phyloP scores from a whole-genome alignment of 2,113 vertebrate genomes.

The Malurus elegans region DNA sequence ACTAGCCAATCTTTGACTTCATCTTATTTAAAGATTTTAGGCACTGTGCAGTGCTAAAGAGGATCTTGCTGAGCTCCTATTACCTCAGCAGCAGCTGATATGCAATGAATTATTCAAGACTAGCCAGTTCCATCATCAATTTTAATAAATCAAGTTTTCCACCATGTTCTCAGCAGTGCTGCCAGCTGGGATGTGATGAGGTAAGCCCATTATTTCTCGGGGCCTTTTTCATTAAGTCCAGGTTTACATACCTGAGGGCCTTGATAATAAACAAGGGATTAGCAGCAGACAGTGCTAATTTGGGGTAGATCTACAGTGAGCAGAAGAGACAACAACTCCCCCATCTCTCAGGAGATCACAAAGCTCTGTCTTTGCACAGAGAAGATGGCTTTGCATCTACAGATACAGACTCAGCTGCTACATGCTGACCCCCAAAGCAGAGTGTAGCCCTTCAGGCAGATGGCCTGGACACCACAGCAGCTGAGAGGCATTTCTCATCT shows the following conservation, averaged over 20 bases:
- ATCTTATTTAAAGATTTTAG: slow-evolving; percentile 45
- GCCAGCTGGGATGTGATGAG: slow-evolving; percentile 13
- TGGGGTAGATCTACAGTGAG: background rate
- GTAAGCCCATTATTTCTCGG: slow-evolving; percentile 20
- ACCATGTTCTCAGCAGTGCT: slow-evolving; percentile 8
- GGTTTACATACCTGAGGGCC: background rate
- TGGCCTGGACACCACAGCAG: background rate
- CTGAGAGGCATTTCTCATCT: background rate
- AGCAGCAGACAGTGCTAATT: background rate
- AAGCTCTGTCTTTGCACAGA: background rate
- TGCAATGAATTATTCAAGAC: slow-evolving; percentile 68
- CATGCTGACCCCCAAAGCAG: background rate
- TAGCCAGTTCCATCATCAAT: slow-evolving; percentile 62
- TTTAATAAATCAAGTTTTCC: slow-evolving; percentile 68
- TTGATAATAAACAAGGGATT: background rate
- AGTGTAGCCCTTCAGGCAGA: background rate
- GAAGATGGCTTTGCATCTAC: background rate
- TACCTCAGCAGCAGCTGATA: slow-evolving; percentile 57
- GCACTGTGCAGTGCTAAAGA: background rate
- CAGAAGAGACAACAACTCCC: background rate
- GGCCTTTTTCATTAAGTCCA: background rate
- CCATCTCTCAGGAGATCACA: background rate
- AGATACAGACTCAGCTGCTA: background rate
- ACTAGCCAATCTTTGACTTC: background rate
- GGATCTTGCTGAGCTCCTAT: slow-evolving; percentile 54